These are phyloP conservation scores for Oscheius sp. DNA, from an alignment of 2,888 invertebrate genomes.

Conservation along the genomic window DNA sequence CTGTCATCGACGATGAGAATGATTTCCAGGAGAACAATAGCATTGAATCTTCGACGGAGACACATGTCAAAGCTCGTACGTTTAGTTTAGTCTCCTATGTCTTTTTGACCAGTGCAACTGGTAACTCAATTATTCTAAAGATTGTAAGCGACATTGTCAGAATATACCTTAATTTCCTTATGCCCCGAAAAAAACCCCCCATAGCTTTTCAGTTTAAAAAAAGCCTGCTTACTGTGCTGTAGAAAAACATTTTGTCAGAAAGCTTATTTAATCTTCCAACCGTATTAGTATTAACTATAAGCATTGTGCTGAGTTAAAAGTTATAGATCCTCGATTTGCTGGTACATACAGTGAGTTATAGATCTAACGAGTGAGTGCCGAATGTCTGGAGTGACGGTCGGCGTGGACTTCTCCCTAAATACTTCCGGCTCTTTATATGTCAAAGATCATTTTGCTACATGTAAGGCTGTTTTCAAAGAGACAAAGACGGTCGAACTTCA, in stretches of 20 bases:
- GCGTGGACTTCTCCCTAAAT: slow-evolving; percentile 51
- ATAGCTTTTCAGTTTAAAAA: no score
- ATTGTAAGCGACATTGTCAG: no score
- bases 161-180: no score
- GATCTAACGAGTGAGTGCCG: slow-evolving; percentile 66
- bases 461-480: slow-evolving; percentile 41
- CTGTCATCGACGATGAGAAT: slow-evolving; percentile 48
- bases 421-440: slow-evolving; percentile 67
- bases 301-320: no score
- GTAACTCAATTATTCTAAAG: no score
- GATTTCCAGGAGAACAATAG: slow-evolving; percentile 30
- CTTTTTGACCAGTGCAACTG: no score
- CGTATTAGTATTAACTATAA: background rate
- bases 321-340: no score
- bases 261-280: no score
- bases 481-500: slow-evolving; percentile 52
- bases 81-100: no score
- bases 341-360: slow-evolving; percentile 25
- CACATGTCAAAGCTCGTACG: slow-evolving; percentile 28
- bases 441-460: slow-evolving; percentile 53
- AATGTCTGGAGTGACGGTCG: slow-evolving; percentile 61
- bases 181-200: no score
- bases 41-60: slow-evolving; percentile 9
- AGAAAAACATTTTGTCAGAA: no score
- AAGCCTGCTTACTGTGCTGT: no score